Evolutionary conservation across 1,140 invertebrate genomes (phyloP).

Genomic region (Pseudobourletiella spinata): DNA sequence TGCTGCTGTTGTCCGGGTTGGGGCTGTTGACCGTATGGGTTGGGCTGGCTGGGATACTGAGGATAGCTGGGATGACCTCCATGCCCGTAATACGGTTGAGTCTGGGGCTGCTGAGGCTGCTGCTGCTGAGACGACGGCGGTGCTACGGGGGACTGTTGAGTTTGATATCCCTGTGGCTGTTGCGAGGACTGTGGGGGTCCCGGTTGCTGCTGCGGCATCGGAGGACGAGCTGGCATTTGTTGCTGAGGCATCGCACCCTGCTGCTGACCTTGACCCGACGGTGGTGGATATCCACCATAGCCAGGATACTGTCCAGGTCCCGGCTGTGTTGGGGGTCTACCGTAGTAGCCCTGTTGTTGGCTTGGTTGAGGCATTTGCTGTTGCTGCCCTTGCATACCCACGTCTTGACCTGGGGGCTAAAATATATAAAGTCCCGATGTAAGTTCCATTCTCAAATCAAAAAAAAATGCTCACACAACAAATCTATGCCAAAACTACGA

Average conservation of each 20-base stretch:
- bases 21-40: conserved; percentile 36
- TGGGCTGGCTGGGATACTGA: conserved; percentile 35
- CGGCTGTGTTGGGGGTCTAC: conserved; percentile 9
- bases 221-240: conserved; percentile 49
- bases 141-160: conserved; percentile 27
- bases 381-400: conserved; percentile 39
- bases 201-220: conserved; percentile 40
- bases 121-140: conserved; percentile 30
- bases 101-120: conserved; percentile 29
- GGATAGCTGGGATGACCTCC: conserved; percentile 36
- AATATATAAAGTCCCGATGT: too few relatives aligned
- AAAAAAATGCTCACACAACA: too few relatives aligned
- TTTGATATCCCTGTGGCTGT: conserved; percentile 27
- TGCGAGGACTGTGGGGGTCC: conserved; percentile 24
- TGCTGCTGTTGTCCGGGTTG: conserved; percentile 25
- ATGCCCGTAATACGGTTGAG: conserved; percentile 33
- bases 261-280: conserved; percentile 39
- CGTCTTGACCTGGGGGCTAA: conserved; percentile 45
- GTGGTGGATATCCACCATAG: conserved; percentile 15
- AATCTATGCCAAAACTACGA: too few relatives aligned
- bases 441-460: too few relatives aligned
- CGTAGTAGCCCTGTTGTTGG: conserved; percentile 26
- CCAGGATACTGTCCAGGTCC: conserved; percentile 30
- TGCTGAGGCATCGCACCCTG: conserved; percentile 46
- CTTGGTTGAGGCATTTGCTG: conserved; percentile 40